phyloP scores from a whole-genome alignment of 2,113 vertebrate species.

The Guaruba guarouba region DNA sequence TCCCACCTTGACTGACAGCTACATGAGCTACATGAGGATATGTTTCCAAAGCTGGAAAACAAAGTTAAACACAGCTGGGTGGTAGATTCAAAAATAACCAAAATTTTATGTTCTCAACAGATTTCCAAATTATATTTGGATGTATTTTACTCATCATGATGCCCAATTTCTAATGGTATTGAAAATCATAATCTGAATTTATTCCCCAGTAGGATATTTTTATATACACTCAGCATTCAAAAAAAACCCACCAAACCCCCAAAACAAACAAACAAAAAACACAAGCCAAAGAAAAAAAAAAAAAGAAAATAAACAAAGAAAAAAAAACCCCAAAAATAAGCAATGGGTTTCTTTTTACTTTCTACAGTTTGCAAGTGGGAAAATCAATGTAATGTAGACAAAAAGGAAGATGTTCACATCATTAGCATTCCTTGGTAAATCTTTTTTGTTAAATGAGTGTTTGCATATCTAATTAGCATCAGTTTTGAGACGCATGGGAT shows the following conservation, averaged over 20 bases:
- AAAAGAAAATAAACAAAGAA: fast-evolving
- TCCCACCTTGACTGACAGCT: neutral
- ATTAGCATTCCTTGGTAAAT: constrained; percentile 39
- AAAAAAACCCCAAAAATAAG: fast-evolving
- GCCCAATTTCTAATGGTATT: neutral
- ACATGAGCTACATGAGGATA: neutral
- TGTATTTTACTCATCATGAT: neutral
- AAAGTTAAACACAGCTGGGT: neutral
- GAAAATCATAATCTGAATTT: neutral
- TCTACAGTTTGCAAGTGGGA: neutral
- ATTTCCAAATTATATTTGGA: neutral
- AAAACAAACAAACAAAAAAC: neutral
- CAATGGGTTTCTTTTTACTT: neutral
- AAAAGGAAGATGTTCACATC: constrained; percentile 11
- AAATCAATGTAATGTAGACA: neutral
- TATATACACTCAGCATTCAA: neutral
- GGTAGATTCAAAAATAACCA: neutral
- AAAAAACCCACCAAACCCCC: neutral
- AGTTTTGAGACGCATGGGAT: neutral
- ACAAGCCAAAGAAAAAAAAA: neutral
- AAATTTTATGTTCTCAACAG: neutral
- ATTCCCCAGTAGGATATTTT: neutral
- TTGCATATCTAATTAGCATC: constrained; percentile 37
- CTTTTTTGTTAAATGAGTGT: constrained; percentile 19
- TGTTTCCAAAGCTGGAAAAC: neutral